A percentile compares a stretch with the other conserved stretches of the same genome.
These are phyloP conservation scores for Enoplosus armatus DNA, from an alignment of 2,797 vertebrate genomes.

Conservation along the genomic window DNA sequence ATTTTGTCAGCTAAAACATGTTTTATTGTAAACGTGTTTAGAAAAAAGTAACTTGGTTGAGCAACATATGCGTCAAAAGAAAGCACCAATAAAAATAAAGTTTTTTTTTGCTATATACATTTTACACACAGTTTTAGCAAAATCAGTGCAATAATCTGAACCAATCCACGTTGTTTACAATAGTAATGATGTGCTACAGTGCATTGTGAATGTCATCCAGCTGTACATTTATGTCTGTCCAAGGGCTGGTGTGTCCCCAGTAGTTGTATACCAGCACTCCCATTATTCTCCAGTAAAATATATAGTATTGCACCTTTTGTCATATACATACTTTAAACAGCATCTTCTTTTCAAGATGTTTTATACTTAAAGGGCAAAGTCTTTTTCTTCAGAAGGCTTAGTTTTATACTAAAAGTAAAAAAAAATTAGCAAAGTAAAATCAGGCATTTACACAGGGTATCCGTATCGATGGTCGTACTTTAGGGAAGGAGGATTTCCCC, in stretches of 20 bases:
- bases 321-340: slow-evolving; percentile 24
- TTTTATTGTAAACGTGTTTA: slow-evolving; percentile 57
- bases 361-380: slow-evolving; percentile 5
- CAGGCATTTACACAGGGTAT: slow-evolving; percentile 86
- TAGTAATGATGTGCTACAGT: slow-evolving; percentile 19
- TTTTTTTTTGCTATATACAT: slow-evolving; percentile 60
- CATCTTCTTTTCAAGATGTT: slow-evolving; percentile 15
- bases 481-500: slow-evolving; percentile 15
- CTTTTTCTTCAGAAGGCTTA: not conserved
- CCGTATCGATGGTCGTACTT: slow-evolving; percentile 82
- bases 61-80: slow-evolving; percentile 25
- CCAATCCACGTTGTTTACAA: not conserved
- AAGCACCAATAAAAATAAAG: slow-evolving; percentile 39
- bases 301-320: slow-evolving; percentile 33
- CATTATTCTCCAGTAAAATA: slow-evolving; percentile 41
- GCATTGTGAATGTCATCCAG: slow-evolving; percentile 23
- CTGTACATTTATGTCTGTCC: slow-evolving; percentile 22
- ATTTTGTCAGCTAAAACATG: slow-evolving; percentile 8
- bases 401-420: slow-evolving; percentile 6
- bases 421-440: too few relatives aligned
- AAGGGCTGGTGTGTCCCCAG: slow-evolving; percentile 17
- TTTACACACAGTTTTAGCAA: slow-evolving; percentile 31
- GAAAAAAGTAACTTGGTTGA: not conserved
- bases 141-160: slow-evolving; percentile 14
- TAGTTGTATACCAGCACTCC: slow-evolving; percentile 22